Evolutionary conservation across 2,797 vertebrate species (phyloP).

Genomic region (Sphaeramia orbicularis): DNA sequence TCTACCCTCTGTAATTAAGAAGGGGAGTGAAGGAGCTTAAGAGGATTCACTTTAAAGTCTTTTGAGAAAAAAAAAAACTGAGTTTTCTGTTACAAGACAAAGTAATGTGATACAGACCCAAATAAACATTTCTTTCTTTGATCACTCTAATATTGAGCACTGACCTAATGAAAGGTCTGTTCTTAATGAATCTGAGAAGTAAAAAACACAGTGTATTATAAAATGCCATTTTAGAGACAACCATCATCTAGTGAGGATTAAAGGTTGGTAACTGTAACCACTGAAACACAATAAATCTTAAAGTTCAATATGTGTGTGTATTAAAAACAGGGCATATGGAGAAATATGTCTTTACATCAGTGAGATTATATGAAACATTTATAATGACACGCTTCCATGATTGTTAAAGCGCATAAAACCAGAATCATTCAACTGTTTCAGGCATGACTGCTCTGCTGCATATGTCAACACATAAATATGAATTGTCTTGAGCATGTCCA

Average conservation of each 20-base stretch:
- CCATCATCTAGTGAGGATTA: not conserved
- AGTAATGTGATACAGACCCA: conserved; percentile 43
- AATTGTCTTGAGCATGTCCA: too few relatives aligned
- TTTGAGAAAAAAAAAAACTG: conserved; percentile 49
- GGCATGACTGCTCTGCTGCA: too few relatives aligned
- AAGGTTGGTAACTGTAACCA: not conserved
- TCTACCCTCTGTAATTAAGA: conserved; percentile 77
- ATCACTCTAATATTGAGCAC: conserved; percentile 18
- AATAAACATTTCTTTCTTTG: conserved; percentile 41
- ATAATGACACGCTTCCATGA: too few relatives aligned
- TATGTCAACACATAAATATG: too few relatives aligned
- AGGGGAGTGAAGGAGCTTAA: conserved; percentile 64
- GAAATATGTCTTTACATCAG: too few relatives aligned
- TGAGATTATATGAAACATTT: too few relatives aligned
- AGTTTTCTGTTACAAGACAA: conserved; percentile 45
- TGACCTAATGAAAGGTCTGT: conserved; percentile 36
- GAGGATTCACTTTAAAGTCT: conserved; percentile 68
- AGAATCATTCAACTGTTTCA: too few relatives aligned
- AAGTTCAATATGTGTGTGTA: too few relatives aligned
- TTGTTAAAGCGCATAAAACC: too few relatives aligned
- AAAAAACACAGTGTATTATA: conserved; percentile 12
- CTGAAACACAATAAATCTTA: conserved; percentile 24
- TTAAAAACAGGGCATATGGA: too few relatives aligned
- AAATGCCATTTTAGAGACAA: not conserved
- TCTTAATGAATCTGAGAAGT: conserved; percentile 27